phyloP scores from a whole-genome alignment of 2,113 vertebrate genomes.

The Lipophrys pholis region DNA sequence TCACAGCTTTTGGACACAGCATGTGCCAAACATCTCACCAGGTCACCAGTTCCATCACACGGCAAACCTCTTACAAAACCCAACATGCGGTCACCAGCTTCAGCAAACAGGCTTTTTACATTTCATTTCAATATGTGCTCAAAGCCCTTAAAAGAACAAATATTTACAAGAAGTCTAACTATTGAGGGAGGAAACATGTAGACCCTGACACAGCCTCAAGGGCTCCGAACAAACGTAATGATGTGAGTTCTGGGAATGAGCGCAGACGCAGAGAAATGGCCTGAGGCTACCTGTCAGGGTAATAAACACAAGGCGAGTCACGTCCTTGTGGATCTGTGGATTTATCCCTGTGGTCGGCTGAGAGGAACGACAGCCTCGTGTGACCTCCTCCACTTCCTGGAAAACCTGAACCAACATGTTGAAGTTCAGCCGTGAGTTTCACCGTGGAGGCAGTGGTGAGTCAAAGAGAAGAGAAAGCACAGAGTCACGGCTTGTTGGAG shows the following conservation, averaged over 20 bases:
- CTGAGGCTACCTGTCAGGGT: constrained; percentile 1
- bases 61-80: too few relatives aligned
- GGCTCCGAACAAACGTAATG: constrained; percentile 10
- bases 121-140: neutral
- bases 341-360: neutral
- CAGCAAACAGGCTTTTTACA: too few relatives aligned
- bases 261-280: constrained; percentile 1
- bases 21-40: too few relatives aligned
- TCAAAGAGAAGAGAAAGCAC: neutral
- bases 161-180: neutral
- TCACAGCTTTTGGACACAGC: too few relatives aligned
- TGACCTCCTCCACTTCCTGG: neutral
- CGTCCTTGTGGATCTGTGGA: neutral
- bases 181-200: neutral
- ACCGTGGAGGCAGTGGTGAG: constrained; percentile 1
- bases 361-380: neutral
- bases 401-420: constrained; percentile 8
- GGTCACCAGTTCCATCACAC: neutral
- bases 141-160: constrained; percentile 2
- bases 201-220: constrained; percentile 35
- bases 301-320: constrained; percentile 19
- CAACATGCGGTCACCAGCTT: too few relatives aligned
- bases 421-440: neutral
- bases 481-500: neutral
- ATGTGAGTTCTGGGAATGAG: constrained; percentile 11